Conservation (phyloP, 2,113 vertebrate genomes). For the Genyomyrus donnyi region DNA sequence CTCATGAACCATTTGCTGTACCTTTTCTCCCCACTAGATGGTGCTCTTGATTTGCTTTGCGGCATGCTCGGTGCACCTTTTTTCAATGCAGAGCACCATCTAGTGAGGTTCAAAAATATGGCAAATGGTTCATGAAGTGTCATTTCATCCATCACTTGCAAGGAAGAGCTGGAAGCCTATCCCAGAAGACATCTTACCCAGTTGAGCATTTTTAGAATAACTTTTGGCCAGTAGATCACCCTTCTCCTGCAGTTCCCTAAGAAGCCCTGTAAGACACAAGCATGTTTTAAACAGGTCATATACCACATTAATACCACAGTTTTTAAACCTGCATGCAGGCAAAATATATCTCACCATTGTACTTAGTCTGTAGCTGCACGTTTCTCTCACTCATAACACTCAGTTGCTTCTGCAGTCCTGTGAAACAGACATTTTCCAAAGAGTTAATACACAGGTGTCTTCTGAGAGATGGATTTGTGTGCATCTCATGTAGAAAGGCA, state of each 20-base stretch:
- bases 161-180: neutral
- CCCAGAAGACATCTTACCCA: neutral
- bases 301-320: neutral
- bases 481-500: neutral
- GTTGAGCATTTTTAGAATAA: neutral
- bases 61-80: neutral
- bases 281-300: neutral
- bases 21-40: neutral
- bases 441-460: neutral
- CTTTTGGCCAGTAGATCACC: neutral
- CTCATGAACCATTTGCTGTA: neutral
- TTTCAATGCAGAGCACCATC: neutral
- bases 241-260: neutral
- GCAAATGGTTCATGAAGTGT: neutral
- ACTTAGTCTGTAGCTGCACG: neutral
- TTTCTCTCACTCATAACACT: neutral
- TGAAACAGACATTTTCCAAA: neutral
- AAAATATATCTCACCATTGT: neutral
- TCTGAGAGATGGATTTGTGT: neutral
- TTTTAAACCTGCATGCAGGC: no score
- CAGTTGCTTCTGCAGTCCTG: constrained; percentile 16
- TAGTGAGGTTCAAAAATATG: neutral
- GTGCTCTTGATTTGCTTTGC: neutral
- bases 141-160: neutral
- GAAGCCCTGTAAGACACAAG: neutral